Base-by-base conservation (phyloP, 2,113 vertebrate species). In the Anhinga anhinga region DNA sequence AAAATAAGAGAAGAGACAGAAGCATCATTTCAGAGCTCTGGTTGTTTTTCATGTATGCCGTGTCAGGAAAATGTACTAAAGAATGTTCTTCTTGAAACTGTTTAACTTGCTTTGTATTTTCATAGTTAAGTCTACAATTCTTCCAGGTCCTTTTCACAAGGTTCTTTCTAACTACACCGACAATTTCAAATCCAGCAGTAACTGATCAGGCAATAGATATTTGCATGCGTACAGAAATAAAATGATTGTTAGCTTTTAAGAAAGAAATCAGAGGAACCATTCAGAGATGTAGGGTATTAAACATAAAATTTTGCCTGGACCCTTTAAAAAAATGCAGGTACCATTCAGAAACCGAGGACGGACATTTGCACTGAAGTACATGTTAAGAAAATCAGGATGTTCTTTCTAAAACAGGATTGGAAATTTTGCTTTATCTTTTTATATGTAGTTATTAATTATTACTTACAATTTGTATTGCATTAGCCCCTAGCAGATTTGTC, bases 11-110 rank as follows among this genome's bases (percentile, higher is more conserved):
- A 87, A 90, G 55, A 82, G 42, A 69, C 4, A 80, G 11, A 67
- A 76, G 7, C 18, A 42, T 20, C 2, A 81, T 42, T 83, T 66
- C 66, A 82, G 50, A 78, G 15, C 17, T 86, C 52, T 76, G 20
- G n/a, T 22, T 1, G 0, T 42, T 67, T 67, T 82, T 72, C 13
- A 42, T 0, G 2, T 13, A 36, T 16, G 10, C 4, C 15, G 30
- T 7, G 1, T n/a, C 40, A 93, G 22, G 13, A 78, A 90, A 88
- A 56, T 0, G 0, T n/a, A 52, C 47, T 62, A 40, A 86, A 84
- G 62, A 40, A 71, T 26, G 50, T 27, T 86, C 36, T 72, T 88
- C 72, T 45, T 71, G 13, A 53, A 61, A 34, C 14, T 44, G 8
- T 70, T 78, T 34, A 69, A 50, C 15, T 59, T 62, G 11, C 18